Conservation (phyloP, 2,113 vertebrate species). For the Malurus cyaneus region DNA sequence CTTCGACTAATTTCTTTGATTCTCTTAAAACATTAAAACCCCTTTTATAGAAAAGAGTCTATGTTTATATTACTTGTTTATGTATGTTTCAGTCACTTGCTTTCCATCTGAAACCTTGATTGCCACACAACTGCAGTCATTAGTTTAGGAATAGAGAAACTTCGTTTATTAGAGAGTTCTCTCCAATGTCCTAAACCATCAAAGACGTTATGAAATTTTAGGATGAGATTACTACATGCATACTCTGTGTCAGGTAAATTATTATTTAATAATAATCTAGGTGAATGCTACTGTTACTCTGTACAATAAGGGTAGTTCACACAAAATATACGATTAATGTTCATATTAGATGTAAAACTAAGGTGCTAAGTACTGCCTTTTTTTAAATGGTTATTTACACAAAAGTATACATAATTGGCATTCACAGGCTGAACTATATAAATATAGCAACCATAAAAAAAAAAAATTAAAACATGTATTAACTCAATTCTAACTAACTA, state of each 20-base stretch:
- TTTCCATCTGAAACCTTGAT: background rate
- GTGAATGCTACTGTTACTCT: background rate
- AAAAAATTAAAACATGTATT: background rate
- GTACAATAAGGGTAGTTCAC: background rate
- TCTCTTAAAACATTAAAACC: background rate
- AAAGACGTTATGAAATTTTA: background rate
- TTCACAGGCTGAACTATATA: background rate
- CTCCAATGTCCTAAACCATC: background rate
- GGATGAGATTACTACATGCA: background rate
- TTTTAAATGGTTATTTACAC: background rate
- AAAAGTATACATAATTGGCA: background rate
- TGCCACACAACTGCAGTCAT: background rate
- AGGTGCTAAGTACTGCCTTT: background rate
- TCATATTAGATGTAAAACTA: background rate
- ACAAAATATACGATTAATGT: background rate
- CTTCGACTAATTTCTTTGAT: background rate
- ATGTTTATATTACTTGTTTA: background rate
- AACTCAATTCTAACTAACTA: conserved; percentile 31
- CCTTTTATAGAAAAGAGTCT: background rate
- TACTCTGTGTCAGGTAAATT: accelerated
- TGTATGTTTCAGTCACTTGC: background rate
- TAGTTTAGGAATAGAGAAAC: background rate
- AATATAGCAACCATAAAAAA: conserved; percentile 3
- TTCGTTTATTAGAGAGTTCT: background rate
- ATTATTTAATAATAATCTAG: background rate